Conservation (phyloP, 2,113 vertebrate genomes). For the Lonchura striata region DNA sequence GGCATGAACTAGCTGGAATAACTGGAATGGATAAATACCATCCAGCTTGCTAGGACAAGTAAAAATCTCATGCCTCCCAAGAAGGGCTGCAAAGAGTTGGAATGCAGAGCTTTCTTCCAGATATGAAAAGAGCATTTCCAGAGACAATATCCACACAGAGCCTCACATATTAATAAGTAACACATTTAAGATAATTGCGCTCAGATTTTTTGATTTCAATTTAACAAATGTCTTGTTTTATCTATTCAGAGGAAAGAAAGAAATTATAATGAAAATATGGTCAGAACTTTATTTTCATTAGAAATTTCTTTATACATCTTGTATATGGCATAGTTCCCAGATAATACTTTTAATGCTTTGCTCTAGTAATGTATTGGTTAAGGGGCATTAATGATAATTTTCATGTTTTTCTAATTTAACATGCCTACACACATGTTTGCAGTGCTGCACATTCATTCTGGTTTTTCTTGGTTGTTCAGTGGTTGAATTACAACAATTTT, state of each 20-base stretch:
- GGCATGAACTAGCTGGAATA: slow-evolving; percentile 31
- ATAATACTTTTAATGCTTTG: not conserved
- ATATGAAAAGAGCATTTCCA: slow-evolving; percentile 57
- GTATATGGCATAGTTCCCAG: not conserved
- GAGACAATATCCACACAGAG: slow-evolving; percentile 33
- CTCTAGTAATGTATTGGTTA: not conserved
- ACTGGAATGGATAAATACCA: slow-evolving; percentile 29
- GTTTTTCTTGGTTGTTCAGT: not conserved
- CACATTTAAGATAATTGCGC: not conserved
- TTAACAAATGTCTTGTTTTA: not conserved
- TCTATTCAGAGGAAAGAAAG: not conserved
- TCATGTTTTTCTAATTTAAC: not conserved
- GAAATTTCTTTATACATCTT: not conserved
- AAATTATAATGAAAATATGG: not conserved
- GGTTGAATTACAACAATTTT: not conserved
- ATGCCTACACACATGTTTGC: not conserved
- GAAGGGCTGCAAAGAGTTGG: slow-evolving; percentile 4
- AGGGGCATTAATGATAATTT: not conserved
- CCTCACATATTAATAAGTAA: slow-evolving; percentile 51
- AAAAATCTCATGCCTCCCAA: not conserved
- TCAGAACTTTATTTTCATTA: not conserved
- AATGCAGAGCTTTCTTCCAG: not conserved
- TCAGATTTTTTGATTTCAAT: not conserved
- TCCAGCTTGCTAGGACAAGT: slow-evolving; percentile 20
- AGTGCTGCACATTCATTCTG: not conserved